Conservation (phyloP, 2,797 vertebrate genomes). For the Chrysocyon brachyurus region DNA sequence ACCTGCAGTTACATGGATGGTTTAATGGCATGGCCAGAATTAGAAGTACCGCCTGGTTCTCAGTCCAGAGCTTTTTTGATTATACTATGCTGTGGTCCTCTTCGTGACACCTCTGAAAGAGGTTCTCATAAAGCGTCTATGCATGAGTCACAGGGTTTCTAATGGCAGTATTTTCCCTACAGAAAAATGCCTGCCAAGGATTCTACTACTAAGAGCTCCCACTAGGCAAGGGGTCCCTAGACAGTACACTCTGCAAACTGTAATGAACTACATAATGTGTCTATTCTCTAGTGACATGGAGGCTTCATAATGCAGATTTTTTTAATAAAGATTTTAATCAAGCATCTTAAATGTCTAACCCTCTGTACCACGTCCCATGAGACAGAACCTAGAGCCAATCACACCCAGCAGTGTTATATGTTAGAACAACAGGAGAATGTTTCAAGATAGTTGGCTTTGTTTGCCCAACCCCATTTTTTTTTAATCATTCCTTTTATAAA, state of each 20-base stretch:
- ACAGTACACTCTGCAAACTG: neutral
- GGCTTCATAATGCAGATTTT: neutral
- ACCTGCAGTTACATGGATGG: neutral
- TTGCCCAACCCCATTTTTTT: neutral
- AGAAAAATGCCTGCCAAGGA: neutral
- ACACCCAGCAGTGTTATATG: neutral
- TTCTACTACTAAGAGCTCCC: slow-evolving; percentile 14
- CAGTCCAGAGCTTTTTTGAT: neutral
- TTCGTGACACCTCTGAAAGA: neutral
- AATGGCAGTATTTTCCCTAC: slow-evolving; percentile 21
- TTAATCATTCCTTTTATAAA: neutral
- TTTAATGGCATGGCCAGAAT: neutral
- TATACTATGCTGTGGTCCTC: neutral
- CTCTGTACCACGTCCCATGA: neutral
- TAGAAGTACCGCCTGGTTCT: neutral
- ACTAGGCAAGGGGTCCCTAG: neutral
- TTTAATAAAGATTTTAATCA: slow-evolving; percentile 35
- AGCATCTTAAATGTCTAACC: neutral
- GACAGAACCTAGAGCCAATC: neutral
- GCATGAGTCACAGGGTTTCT: neutral
- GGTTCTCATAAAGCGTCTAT: neutral
- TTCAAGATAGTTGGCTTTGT: neutral
- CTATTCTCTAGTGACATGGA: neutral
- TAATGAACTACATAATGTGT: slow-evolving; percentile 46
- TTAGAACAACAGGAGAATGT: neutral